Conservation (phyloP, 2,113 vertebrate species). For the Catharus minimus region DNA sequence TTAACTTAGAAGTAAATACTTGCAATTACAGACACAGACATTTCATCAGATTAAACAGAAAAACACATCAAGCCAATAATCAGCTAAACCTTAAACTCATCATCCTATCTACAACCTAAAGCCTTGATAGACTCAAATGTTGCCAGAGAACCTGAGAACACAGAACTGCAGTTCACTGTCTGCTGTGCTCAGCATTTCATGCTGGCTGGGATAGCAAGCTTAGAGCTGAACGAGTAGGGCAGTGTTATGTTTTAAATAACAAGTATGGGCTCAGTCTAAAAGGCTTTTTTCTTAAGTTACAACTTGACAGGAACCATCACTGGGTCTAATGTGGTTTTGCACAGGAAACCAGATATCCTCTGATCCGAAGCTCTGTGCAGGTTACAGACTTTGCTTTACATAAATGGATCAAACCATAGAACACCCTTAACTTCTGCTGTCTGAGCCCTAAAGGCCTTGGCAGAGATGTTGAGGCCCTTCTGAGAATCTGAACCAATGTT, state of each 20-base stretch:
- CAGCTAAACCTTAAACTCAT: neutral
- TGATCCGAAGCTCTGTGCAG: neutral
- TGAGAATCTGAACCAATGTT: neutral
- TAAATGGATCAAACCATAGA: neutral
- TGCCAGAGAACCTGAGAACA: neutral
- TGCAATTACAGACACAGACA: neutral
- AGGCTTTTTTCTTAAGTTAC: neutral
- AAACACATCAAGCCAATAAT: neutral
- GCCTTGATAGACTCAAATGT: neutral
- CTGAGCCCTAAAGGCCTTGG: neutral
- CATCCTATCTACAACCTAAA: neutral
- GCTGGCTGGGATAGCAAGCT: fast-evolving
- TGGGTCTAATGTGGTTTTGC: fast-evolving
- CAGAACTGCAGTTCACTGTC: neutral
- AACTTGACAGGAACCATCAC: neutral
- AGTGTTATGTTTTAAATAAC: neutral
- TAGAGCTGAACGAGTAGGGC: neutral
- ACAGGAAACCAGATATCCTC: neutral
- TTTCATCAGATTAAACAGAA: neutral
- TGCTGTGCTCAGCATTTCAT: neutral
- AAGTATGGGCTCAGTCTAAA: neutral
- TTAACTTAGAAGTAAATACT: neutral
- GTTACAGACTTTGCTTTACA: neutral
- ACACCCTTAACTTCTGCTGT: neutral
- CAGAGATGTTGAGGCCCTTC: neutral